Evolutionary conservation across 2,113 vertebrate genomes (phyloP), one percentile per base, ranked within the genome.

Genomic region (Tachuris rubrigastra): DNA sequence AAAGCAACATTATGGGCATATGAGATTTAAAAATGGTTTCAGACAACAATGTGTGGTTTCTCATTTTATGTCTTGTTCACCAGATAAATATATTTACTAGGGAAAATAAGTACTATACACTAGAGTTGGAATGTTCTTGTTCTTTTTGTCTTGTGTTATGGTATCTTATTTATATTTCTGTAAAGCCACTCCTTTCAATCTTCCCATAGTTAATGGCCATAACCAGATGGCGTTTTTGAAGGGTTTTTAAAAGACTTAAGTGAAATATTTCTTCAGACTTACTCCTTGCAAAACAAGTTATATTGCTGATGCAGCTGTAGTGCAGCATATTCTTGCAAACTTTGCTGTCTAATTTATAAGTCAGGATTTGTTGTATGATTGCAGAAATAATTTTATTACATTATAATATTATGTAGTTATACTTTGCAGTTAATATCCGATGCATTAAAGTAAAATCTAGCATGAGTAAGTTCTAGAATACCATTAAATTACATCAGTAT

Each of bases 241-340:
- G 56, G 59, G 55, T 80, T 96, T 95, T 90, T 89, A 52, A 73
- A 85, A 96, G 86, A 68, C 71, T 69, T 55, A 31, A 83, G 63
- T 87, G 60, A 94, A 96, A 96, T 87, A 55, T 66, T 75, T 95
- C 89, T 81, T 71, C 52, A 92, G 50, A 58, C 41, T 56, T 72
- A 66, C 5, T 88, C 52, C 27, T 60, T 49, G 35, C 10, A 62
- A 74, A 92, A 62, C 28, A 90, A 90, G 46, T 53, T 68, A 62
- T 11, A 24, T n/a, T 78, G 65, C 28, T 78, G 55, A 33, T 72
- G 74, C 27, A 91, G 69, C 37, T 83, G 65, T 69, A 81, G 31
- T 19, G 33, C 28, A 72, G 27, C 9, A 30, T 69, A 35, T 58
- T 82, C 25, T 69, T 66, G 72, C 6, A 60, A 55, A 62, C 12